phyloP scores from a whole-genome alignment of 2,888 invertebrate species.

The Thereva unica region DNA sequence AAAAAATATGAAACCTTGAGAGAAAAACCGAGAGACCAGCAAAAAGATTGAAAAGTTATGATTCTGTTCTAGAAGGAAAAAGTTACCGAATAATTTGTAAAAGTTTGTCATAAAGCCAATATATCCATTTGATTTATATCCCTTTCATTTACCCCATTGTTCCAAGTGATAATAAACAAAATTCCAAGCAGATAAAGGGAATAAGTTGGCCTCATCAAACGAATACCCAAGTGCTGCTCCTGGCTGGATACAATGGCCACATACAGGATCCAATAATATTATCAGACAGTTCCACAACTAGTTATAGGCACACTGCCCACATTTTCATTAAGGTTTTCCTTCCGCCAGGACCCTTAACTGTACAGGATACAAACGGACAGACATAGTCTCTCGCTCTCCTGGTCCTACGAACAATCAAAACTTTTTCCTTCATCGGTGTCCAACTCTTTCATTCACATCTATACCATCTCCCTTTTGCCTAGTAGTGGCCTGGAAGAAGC shows the following conservation, averaged over 20 bases:
- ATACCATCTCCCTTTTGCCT: no score
- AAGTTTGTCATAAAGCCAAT: not conserved
- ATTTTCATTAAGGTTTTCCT: constrained; percentile 20
- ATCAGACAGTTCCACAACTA: constrained; percentile 12
- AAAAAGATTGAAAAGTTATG: no score
- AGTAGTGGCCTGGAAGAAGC: no score
- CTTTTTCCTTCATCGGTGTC: constrained; percentile 23
- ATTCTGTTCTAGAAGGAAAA: no score
- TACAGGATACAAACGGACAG: no score
- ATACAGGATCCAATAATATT: constrained; percentile 13
- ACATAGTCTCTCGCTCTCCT: not conserved
- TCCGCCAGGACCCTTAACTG: not conserved
- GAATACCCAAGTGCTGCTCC: constrained; percentile 13
- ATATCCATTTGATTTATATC: constrained; percentile 25
- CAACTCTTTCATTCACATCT: not conserved
- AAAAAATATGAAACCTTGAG: no score
- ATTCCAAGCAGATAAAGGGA: constrained; percentile 19
- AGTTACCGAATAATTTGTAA: no score
- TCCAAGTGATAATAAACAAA: constrained; percentile 23
- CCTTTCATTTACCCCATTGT: constrained; percentile 15
- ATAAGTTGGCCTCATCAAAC: constrained; percentile 20
- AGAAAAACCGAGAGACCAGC: no score
- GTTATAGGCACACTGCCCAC: constrained; percentile 7
- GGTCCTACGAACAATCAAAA: constrained; percentile 7
- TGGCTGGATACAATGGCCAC: not conserved